A percentile compares a stretch with the other conserved stretches of the same genome.
Conservation (phyloP, 1,140 invertebrate genomes). For the Anoplophora glabripennis region DNA sequence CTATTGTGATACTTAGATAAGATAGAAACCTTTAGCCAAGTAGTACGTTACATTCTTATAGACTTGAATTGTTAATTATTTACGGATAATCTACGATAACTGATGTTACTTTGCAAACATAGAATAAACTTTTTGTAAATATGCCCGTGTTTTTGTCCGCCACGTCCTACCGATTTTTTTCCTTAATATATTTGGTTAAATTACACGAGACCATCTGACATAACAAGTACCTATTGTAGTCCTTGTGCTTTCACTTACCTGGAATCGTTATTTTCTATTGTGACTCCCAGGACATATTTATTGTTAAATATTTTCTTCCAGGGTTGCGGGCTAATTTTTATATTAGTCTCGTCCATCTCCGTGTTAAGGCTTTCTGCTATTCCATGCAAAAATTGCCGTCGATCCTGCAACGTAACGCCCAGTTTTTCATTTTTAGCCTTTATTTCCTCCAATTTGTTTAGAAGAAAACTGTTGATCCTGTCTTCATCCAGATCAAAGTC, state of each 20-base stretch:
- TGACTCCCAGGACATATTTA: conserved; percentile 27
- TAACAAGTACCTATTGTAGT: no score
- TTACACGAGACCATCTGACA: no score
- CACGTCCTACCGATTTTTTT: no score
- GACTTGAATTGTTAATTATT: background rate
- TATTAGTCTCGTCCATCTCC: background rate
- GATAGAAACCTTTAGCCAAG: background rate
- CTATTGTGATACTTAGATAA: conserved; percentile 10
- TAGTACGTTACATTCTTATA: background rate
- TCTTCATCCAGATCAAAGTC: conserved; percentile 20
- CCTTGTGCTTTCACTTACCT: conserved; percentile 14
- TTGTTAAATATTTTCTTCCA: conserved; percentile 26
- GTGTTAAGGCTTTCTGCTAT: conserved; percentile 1
- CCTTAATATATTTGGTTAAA: no score
- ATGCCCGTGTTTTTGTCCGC: no score
- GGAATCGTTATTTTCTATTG: conserved; percentile 15
- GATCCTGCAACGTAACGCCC: conserved; percentile 3
- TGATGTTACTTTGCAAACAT: conserved; percentile 25
- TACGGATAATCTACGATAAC: conserved; percentile 13
- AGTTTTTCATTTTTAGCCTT: conserved; percentile 19
- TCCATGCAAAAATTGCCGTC: conserved; percentile 11
- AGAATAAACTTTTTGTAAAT: conserved; percentile 4
- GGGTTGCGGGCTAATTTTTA: background rate
- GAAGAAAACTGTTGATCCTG: conserved; percentile 18
- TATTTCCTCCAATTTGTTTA: conserved; percentile 20